phyloP scores from a whole-genome alignment of 2,797 vertebrate species.

The Sandelia bainsii region DNA sequence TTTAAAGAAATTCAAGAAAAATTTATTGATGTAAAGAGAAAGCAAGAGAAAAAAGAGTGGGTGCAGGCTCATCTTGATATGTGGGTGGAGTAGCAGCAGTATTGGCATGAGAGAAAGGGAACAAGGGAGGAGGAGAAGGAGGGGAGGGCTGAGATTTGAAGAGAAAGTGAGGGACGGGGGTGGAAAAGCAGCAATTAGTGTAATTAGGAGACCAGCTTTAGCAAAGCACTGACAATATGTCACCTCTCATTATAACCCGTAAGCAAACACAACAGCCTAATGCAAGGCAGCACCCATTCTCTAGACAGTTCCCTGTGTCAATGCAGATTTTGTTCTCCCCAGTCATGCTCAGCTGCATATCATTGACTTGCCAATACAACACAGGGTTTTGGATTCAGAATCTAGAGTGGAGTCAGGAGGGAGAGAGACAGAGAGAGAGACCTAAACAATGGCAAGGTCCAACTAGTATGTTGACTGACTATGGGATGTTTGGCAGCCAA shows the following conservation, averaged over 20 bases:
- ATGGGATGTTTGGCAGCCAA: conserved; percentile 48
- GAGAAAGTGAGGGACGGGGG: conserved; percentile 50
- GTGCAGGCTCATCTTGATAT: conserved; percentile 54
- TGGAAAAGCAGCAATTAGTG: conserved; percentile 82
- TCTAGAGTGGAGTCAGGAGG: conserved; percentile 49
- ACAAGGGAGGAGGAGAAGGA: conserved; percentile 28
- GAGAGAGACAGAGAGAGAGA: conserved; percentile 1
- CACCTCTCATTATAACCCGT: conserved; percentile 85
- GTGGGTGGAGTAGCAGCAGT: conserved; percentile 64
- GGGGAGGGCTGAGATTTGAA: conserved; percentile 29
- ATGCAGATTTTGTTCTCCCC: conserved; percentile 76
- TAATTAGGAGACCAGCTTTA: conserved; percentile 85
- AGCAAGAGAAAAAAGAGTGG: conserved; percentile 37
- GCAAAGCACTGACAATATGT: conserved; percentile 85
- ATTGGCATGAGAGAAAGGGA: conserved; percentile 60
- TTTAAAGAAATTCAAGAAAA: conserved; percentile 33
- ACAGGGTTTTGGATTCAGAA: conserved; percentile 67
- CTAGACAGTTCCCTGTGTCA: conserved; percentile 77
- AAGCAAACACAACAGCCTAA: conserved; percentile 80
- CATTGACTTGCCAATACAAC: conserved; percentile 82
- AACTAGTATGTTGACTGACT: conserved; percentile 45
- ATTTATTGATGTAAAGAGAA: conserved; percentile 34
- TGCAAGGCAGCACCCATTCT: conserved; percentile 77
- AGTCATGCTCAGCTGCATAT: conserved; percentile 71
- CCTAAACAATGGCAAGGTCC: conserved; percentile 64